These are phyloP conservation scores for Daktulosphaira vitifoliae DNA, from an alignment of 1,140 invertebrate species.

Conservation along the genomic window DNA sequence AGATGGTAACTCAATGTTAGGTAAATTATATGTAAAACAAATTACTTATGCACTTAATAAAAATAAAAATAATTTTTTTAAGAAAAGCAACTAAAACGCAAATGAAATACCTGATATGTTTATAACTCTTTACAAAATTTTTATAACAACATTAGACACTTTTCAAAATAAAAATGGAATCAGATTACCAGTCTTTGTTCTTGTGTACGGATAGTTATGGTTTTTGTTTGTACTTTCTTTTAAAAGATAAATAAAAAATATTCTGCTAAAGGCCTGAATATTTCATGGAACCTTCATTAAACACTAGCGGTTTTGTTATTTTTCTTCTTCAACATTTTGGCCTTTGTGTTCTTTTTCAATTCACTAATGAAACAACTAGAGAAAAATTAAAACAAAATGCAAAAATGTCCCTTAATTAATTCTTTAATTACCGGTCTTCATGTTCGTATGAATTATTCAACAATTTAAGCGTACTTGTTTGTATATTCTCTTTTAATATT, in stretches of 20 bases:
- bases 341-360: neutral
- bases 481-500: too few relatives aligned
- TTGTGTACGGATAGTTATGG: neutral
- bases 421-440: neutral
- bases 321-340: neutral
- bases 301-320: neutral
- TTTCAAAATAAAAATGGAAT: too few relatives aligned
- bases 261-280: neutral
- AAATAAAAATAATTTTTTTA: too few relatives aligned
- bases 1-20: too few relatives aligned
- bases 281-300: neutral
- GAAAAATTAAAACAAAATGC: neutral
- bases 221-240: neutral
- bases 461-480: too few relatives aligned
- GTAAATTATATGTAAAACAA: too few relatives aligned
- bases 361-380: neutral
- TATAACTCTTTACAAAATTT: too few relatives aligned
- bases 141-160: too few relatives aligned
- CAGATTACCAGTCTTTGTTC: neutral
- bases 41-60: too few relatives aligned
- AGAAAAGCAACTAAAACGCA: too few relatives aligned
- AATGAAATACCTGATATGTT: too few relatives aligned
- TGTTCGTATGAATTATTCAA: slow-evolving; percentile 12
- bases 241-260: slow-evolving; percentile 8
- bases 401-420: slow-evolving; percentile 15